Evolutionary conservation across 53 echinoderm and acorn worm genomes (phyloP).

Genomic region (Apostichopus leukothele): DNA sequence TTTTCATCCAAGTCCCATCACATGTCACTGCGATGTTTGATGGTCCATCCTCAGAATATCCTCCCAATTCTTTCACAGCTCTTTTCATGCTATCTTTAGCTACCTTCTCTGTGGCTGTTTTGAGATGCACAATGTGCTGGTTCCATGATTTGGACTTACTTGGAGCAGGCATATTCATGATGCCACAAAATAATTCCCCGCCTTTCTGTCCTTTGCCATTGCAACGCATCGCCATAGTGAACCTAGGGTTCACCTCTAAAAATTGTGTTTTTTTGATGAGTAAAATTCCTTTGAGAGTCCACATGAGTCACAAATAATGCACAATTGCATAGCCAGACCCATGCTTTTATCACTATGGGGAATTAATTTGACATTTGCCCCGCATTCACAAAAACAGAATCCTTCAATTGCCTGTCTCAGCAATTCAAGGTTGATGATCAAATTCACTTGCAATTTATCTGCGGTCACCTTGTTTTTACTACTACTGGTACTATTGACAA

Average conservation of each 20-base stretch:
- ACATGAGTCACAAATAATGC: no score
- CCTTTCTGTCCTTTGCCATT: conserved; percentile 17
- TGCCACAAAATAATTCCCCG: conserved; percentile 1
- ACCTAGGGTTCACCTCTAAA: not conserved
- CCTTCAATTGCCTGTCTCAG: no score
- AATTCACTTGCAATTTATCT: no score
- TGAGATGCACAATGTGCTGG: not conserved
- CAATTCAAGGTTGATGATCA: no score
- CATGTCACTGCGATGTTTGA: conserved; percentile 19
- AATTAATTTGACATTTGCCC: no score
- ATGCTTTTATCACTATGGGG: no score
- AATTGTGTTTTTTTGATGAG: not conserved
- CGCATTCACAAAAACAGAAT: no score
- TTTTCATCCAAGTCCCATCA: conserved; percentile 26
- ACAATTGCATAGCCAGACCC: no score
- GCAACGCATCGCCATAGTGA: not conserved
- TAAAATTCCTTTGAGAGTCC: no score
- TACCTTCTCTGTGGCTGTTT: conserved; percentile 4
- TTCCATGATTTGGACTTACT: not conserved
- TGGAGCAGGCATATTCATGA: conserved; percentile 9
- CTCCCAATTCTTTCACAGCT: not conserved
- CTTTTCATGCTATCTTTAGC: not conserved
- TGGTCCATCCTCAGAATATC: not conserved
- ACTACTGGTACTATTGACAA: no score
- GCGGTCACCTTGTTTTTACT: no score